Conservation (phyloP, 2,797 vertebrate genomes). For the Podarcis lilfordi region DNA sequence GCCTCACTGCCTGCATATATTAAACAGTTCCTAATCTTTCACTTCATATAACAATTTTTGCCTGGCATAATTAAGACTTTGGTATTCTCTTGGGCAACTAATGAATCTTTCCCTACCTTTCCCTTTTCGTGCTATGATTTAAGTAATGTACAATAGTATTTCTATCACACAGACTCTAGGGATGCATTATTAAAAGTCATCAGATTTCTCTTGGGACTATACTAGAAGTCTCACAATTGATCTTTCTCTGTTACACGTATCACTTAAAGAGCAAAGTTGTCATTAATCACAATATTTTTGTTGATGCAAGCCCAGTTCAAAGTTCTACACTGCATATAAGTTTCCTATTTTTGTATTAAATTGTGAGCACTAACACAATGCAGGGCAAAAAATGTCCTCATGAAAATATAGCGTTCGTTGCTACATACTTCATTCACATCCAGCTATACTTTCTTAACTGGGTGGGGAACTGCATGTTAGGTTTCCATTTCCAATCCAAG, state of each 20-base stretch:
- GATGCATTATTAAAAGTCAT: conserved; percentile 10
- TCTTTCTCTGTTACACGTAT: background rate
- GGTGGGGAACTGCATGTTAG: background rate
- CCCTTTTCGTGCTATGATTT: background rate
- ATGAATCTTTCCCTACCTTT: background rate
- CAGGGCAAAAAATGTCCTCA: background rate
- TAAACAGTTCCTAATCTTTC: conserved; percentile 30
- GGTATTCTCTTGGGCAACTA: conserved; percentile 34
- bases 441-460: background rate
- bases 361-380: background rate
- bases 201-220: background rate
- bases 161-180: background rate
- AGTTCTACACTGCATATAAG: background rate
- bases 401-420: background rate
- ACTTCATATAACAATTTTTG: conserved; percentile 37
- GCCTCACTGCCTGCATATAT: conserved; percentile 26
- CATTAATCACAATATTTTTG: conserved; percentile 10
- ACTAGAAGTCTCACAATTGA: background rate
- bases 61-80: conserved; percentile 34
- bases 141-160: conserved; percentile 30
- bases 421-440: background rate
- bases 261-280: conserved; percentile 19
- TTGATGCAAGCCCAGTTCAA: conserved; percentile 1
- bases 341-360: conserved; percentile 16
- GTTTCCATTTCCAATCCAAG: background rate